Conservation (phyloP, 2,113 vertebrate species). For the Acanthisitta chloris region DNA sequence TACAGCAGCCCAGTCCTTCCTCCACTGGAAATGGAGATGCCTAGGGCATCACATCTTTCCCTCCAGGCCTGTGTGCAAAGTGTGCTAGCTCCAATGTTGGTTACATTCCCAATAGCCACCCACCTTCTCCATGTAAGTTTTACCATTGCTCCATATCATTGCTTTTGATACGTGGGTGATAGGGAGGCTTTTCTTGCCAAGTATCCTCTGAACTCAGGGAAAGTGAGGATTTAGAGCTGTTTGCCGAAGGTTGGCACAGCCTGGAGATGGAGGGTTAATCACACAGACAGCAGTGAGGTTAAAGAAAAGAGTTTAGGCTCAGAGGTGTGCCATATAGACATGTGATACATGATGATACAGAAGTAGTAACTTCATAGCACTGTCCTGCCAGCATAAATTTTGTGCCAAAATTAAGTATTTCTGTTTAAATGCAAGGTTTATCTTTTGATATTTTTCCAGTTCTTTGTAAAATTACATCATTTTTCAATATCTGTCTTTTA, state of each 20-base stretch:
- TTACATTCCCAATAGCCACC: not conserved
- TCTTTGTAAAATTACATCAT: not conserved
- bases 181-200: not conserved
- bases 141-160: not conserved
- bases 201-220: not conserved
- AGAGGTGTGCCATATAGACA: not conserved
- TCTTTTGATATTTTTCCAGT: not conserved
- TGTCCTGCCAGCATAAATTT: not conserved
- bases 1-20: not conserved
- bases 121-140: not conserved
- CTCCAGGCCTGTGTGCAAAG: not conserved
- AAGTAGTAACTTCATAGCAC: not conserved
- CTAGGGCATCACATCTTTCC: not conserved
- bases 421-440: not conserved
- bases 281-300: not conserved
- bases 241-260: not conserved
- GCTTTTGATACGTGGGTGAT: not conserved
- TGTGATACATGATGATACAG: not conserved
- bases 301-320: not conserved
- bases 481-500: not conserved
- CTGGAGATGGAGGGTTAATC: not conserved
- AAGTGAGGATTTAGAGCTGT: not conserved
- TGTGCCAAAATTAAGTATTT: not conserved
- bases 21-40: not conserved
- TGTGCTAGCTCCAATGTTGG: accelerated